Base-by-base conservation (phyloP, 2,888 invertebrate genomes). In the Chaitophorus viminalis region DNA sequence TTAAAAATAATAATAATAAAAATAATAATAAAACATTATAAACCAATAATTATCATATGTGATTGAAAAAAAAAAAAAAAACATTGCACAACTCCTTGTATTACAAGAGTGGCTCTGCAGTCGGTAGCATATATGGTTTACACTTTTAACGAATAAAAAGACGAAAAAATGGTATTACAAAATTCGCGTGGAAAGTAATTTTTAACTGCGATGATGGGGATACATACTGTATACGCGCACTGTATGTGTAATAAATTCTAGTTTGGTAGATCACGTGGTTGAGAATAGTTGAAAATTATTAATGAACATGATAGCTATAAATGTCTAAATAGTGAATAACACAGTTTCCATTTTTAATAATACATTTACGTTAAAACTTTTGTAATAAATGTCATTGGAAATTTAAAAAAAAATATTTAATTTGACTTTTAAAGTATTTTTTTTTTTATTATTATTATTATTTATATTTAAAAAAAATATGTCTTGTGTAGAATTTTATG, bases 391-490 rank as follows among this genome's bases (percentile, higher is more conserved):
- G 31, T 17, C 31, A 17, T 29, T 31, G 14, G 11, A 31, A 70
- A 70, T 78, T 54, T 54, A 78, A 60, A 77, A 60, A 60, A 77
- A 60, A 54, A 31, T 21, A 77, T 78, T 78, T 78, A 54, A 54
- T 60, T 33, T 77, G 1, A 46, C 46, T 46, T 54, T 77, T 25
- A 77, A 54, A 77, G 31, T 52, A 52, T 77, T 29, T 77, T 77
- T 31, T n/a, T n/a, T n/a, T n/a, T n/a, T n/a, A n/a, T n/a, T n/a
- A n/a, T n/a, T n/a, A n/a, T n/a, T 25, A 5, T 21, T 31, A 52
- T 68, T n/a, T 68, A 5, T 68, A 29, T 11, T n/a, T 14, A 11
- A 17, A n/a, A 0, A 3, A 68, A 29, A 68, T 68, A 29, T 68
- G 25, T 60, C 14, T 14, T 0, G 25, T 60, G 25, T 60, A 25